Percentiles rank a stretch among this genome's conserved stretches.
Evolutionary conservation across 2,113 vertebrate species (phyloP).

Genomic region (Vicugna pacos): DNA sequence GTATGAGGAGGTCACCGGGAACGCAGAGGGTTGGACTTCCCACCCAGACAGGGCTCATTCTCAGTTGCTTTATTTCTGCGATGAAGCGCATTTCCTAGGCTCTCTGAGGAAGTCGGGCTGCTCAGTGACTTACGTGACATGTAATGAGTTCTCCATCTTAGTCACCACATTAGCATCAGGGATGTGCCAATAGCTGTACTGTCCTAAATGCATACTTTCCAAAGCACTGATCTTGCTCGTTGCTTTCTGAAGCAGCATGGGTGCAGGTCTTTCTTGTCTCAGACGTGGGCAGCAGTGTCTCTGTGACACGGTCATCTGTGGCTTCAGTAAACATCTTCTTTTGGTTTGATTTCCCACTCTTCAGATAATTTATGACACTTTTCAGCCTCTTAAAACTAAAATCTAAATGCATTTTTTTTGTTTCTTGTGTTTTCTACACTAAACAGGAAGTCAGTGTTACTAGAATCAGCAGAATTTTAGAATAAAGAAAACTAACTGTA

Average conservation of each 20-base stretch:
- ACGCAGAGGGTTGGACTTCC: background rate
- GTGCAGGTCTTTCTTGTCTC: background rate
- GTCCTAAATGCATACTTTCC: background rate
- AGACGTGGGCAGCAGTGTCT: rapidly evolving
- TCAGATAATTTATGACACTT: background rate
- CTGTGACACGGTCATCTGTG: rapidly evolving
- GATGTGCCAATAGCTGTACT: background rate
- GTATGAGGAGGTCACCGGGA: rapidly evolving
- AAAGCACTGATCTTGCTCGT: background rate
- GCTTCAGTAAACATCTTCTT: background rate
- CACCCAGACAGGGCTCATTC: background rate
- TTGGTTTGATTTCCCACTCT: background rate
- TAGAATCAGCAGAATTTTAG: background rate
- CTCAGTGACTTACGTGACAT: constrained; percentile 24
- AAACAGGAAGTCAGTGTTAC: background rate
- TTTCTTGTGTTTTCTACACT: background rate
- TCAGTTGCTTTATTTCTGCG: constrained; percentile 12
- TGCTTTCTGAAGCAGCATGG: background rate
- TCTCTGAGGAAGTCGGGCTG: constrained; percentile 49
- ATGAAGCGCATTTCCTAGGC: background rate
- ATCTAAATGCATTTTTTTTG: background rate
- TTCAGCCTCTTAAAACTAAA: background rate
- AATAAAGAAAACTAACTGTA: background rate
- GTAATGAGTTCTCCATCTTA: constrained; percentile 65
- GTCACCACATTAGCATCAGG: background rate